Evolutionary conservation across 2,113 vertebrate species (phyloP).

Genomic region (human): DNA sequence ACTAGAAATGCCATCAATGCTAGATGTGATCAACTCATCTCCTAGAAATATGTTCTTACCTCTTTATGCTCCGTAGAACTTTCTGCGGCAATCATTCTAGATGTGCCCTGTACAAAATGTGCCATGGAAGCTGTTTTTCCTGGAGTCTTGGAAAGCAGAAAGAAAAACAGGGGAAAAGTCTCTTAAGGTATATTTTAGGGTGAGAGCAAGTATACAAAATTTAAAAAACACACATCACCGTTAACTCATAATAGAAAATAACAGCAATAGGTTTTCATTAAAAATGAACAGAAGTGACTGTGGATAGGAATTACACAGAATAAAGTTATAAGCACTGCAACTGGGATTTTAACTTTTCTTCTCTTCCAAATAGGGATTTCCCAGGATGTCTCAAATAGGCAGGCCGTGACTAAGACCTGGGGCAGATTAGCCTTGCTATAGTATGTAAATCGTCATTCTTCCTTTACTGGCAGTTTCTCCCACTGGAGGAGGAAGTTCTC

Average conservation of each 20-base stretch:
- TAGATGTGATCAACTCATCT: background rate
- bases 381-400: constrained; percentile 79
- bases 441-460: constrained; percentile 73
- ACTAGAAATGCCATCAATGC: background rate
- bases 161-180: background rate
- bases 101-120: background rate
- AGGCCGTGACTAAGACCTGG: constrained; percentile 76
- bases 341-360: constrained; percentile 77
- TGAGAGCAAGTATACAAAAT: background rate
- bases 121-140: constrained; percentile 2
- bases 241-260: background rate
- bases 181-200: background rate
- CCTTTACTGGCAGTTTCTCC: constrained; percentile 56
- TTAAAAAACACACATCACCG: background rate
- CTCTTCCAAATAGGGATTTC: constrained; percentile 81
- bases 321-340: constrained; percentile 55
- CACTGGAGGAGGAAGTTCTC: constrained; percentile 73
- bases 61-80: constrained; percentile 24
- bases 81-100: constrained; percentile 60
- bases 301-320: background rate
- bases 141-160: constrained; percentile 71
- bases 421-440: constrained; percentile 37
- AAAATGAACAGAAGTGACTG: background rate
- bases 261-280: background rate
- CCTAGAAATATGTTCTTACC: constrained; percentile 73